These are phyloP conservation scores for Lutjanus erythropterus DNA, from an alignment of 2,113 vertebrate species.

Conservation along the genomic window DNA sequence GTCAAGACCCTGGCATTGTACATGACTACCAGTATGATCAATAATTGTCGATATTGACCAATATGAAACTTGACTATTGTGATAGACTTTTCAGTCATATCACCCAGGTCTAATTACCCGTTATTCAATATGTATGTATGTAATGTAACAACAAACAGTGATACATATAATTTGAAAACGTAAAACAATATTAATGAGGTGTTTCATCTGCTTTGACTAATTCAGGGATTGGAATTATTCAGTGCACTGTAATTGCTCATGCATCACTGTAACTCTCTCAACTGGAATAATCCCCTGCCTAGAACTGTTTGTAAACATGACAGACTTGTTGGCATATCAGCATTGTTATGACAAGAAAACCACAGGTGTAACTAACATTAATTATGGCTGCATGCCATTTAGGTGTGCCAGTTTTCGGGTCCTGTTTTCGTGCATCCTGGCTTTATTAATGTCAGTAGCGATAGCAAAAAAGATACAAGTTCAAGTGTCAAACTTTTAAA, in stretches of 20 bases:
- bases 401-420: background rate
- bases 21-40: background rate
- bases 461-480: background rate
- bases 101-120: too few species aligned
- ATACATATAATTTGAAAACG: too few species aligned
- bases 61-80: too few species aligned
- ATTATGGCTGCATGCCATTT: conserved; percentile 1
- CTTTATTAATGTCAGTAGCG: conserved; percentile 7
- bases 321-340: background rate
- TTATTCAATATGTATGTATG: too few species aligned
- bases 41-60: too few species aligned
- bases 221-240: background rate
- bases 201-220: background rate
- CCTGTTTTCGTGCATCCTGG: background rate
- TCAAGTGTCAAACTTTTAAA: background rate
- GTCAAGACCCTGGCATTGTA: background rate
- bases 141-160: too few species aligned
- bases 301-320: conserved; percentile 11
- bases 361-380: background rate
- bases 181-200: background rate
- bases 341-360: background rate
- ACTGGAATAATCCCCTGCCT: too few species aligned
- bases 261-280: background rate
- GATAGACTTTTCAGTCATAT: too few species aligned
- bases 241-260: background rate